These are phyloP conservation scores for Sussaba pulchella DNA, from an alignment of 2,888 invertebrate species.

Conservation along the genomic window DNA sequence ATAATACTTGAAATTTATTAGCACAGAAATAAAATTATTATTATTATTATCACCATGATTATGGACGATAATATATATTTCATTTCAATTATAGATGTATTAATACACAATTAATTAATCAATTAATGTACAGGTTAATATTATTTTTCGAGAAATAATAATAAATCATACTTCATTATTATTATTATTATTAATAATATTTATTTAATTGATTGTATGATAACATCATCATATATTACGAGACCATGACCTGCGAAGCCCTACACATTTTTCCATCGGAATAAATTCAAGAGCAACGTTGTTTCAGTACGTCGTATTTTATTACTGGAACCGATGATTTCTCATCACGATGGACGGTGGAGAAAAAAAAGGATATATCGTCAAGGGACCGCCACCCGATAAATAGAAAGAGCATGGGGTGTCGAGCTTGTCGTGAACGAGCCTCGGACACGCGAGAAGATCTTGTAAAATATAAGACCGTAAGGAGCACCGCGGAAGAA, in stretches of 20 bases:
- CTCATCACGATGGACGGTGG: constrained; percentile 6
- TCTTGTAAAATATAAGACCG: constrained; percentile 48
- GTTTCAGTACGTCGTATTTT: constrained; percentile 6
- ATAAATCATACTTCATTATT: too few relatives aligned
- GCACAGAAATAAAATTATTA: too few relatives aligned
- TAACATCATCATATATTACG: too few relatives aligned
- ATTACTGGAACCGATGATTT: neutral
- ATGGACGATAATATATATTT: too few relatives aligned
- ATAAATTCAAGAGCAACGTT: neutral
- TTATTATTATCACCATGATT: too few relatives aligned
- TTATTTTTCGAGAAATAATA: neutral
- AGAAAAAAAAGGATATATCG: constrained; percentile 31
- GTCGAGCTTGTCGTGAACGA: constrained; percentile 68
- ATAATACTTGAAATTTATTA: too few relatives aligned
- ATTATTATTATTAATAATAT: too few relatives aligned
- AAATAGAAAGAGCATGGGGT: constrained; percentile 62
- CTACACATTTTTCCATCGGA: neutral
- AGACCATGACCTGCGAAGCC: too few relatives aligned
- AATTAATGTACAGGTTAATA: neutral
- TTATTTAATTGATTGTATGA: too few relatives aligned
- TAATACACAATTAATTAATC: too few relatives aligned
- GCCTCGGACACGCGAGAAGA: constrained; percentile 64
- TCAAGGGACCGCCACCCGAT: constrained; percentile 52
- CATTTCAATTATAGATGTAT: too few relatives aligned
- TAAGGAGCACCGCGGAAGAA: constrained; percentile 3